Conservation (phyloP, 2,113 vertebrate genomes). For the Dicrurus megarhynchus region DNA sequence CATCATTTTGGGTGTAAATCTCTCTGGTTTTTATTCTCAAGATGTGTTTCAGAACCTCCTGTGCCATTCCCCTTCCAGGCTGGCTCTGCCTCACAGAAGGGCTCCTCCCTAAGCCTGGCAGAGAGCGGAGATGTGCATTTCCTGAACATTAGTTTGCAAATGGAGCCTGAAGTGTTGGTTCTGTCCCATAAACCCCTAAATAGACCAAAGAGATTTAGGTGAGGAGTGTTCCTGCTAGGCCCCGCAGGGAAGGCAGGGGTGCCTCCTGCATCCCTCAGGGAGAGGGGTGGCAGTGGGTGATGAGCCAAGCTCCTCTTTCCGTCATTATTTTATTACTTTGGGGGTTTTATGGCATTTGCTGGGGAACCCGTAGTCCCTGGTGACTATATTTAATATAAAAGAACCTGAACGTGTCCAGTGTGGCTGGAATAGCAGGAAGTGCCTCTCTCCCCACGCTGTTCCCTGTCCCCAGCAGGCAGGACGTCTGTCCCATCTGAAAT, state of each 20-base stretch:
- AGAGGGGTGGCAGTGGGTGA: accelerated
- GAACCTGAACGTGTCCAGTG: not conserved
- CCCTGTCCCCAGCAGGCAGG: not conserved
- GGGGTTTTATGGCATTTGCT: not conserved
- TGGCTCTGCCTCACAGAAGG: accelerated
- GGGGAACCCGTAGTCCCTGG: not conserved
- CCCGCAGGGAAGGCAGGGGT: accelerated
- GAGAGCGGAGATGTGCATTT: accelerated
- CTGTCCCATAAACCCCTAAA: not conserved
- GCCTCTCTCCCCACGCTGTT: accelerated
- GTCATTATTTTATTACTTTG: not conserved
- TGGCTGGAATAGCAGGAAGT: not conserved
- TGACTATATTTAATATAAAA: not conserved
- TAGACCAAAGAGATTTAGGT: not conserved
- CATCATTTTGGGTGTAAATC: accelerated
- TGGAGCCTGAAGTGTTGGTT: not conserved
- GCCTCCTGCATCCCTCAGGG: not conserved
- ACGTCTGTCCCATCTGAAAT: accelerated
- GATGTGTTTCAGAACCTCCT: accelerated
- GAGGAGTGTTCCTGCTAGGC: not conserved
- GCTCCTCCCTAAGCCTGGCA: not conserved
- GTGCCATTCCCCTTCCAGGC: accelerated
- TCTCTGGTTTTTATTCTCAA: accelerated
- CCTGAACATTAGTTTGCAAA: not conserved
- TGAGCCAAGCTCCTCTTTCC: not conserved